Base-by-base conservation (phyloP, 2,888 invertebrate genomes). In the Tetheella fluctuosa region DNA sequence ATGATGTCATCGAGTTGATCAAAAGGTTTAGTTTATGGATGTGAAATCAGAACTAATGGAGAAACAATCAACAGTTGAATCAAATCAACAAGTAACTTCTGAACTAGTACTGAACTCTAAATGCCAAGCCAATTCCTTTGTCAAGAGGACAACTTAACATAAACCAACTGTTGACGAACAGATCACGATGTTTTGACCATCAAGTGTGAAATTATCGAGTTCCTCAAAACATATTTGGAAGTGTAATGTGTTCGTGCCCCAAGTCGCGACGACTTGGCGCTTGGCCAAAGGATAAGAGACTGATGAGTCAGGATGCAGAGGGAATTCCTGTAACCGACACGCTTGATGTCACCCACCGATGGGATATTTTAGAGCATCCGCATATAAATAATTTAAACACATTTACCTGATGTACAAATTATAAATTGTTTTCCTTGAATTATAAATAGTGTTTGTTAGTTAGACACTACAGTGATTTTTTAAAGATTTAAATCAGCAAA, bases 201-300 rank as follows among this genome's bases (percentile, higher is more conserved):
- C 55, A 34, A 20, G 15, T 20, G 55, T 34, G 55, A 37, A 34
- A 55, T 23, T 55, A 34, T 34, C 20, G 34, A 37, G 55, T 55
- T 55, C 34, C 13, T 34, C 20, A 52, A 61, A 59, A 39, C 61
- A 39, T 54, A 59, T 58, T 30, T 6, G 53, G 55, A 30, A 56
- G 39, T 52, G 59, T 61, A 39, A 58, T 56, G 60, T 57, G 42
- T 61, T 60, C 59, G 58, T 61, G 59, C 60, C 57, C 39, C 56
- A 55, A 60, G 60, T 57, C 59, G 62, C 62, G 60, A 62, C 54
- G 56, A 66, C 34, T 67, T 68, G 71, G 74, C 68, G 23, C 23
- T 37, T n/a, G 17, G 68, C 76, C 77, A 77, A 71, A 70, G 72
- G 71, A 73, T 59, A 53, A 56, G 23, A 54, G 60, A 61, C 67